Base-by-base conservation (phyloP, 1,140 invertebrate genomes). In the Heliconius congener region DNA sequence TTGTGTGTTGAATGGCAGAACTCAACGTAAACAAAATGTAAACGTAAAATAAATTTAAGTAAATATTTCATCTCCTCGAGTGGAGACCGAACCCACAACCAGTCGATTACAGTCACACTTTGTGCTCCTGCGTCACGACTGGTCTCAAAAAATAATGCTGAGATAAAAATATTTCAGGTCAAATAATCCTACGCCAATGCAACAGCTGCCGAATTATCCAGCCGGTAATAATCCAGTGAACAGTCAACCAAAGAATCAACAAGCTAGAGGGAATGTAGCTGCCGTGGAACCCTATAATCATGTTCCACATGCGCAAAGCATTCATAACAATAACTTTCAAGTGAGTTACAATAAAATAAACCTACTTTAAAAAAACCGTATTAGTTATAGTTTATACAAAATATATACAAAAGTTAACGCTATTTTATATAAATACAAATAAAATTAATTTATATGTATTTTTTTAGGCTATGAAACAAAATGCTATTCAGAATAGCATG, bases 231-330 rank as follows among this genome's bases (percentile, higher is more conserved):
- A 85, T 55, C 85, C 82, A 52, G 81, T 86, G 34, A 89, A 87
- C 77, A 90, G 86, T 80, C 90, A 92, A 88, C 90, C 92, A 88
- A 95, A 94, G 91, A 94, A 91, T 82, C 94, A 91, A 84, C 90
- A 95, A 84, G 90, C 95, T 66, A 89, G 96, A 85, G 96, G 96
- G 30, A 98, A 98, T 89, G 96, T 98, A 73, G 98, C 98, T 2
- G 97, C 98, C 9, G 97, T 99, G 3, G 98, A 98, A 87, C 98
- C 98, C 1, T 98, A 98, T 86, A 98, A 98, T 84, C 97, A 98
- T 86, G 97, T 97, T 84, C 97, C 97, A 11, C 96, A 97, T 81
- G 96, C 96, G 77, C 96, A 95, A 81, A 96, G 96, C 79, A 95
- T 96, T 79, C 93, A 95, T 86, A 93, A 92, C 77, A 89, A 89